Evolutionary conservation across 2,113 vertebrate species (phyloP).

Genomic region (Etia nguti): DNA sequence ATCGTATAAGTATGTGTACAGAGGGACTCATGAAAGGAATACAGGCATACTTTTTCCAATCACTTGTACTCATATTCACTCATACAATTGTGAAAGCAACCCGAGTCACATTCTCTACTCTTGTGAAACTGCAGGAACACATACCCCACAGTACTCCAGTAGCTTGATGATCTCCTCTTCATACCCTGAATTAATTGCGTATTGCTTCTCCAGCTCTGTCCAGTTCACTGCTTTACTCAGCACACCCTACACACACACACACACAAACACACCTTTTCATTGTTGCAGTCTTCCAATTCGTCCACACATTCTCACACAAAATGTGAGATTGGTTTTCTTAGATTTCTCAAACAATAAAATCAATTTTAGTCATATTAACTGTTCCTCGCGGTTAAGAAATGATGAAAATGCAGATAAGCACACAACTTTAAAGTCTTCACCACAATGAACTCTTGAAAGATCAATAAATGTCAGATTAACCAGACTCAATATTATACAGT

Average conservation of each 20-base stretch:
- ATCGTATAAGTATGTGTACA: neutral
- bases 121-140: constrained; percentile 16
- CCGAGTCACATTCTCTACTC: neutral
- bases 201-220: constrained; percentile 94
- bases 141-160: constrained; percentile 95
- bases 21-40: fast-evolving
- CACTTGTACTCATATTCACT: neutral
- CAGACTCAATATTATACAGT: neutral
- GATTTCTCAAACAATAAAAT: neutral
- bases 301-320: neutral
- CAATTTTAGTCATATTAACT: neutral
- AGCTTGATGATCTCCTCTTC: constrained; percentile 93
- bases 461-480: neutral
- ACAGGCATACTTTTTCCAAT: neutral
- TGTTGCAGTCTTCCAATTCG: too few species aligned
- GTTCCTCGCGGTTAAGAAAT: neutral
- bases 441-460: neutral
- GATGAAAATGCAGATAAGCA: neutral
- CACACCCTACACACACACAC: constrained; percentile 79
- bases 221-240: constrained; percentile 95
- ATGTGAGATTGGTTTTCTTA: too few species aligned
- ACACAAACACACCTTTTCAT: fast-evolving
- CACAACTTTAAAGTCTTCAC: neutral
- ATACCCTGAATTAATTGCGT: constrained; percentile 86
- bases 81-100: neutral